A percentile compares a stretch with the other conserved stretches of the same genome.
Evolutionary conservation across 2,797 vertebrate genomes (phyloP).

Genomic region (Tenualosa thibaudeaui): DNA sequence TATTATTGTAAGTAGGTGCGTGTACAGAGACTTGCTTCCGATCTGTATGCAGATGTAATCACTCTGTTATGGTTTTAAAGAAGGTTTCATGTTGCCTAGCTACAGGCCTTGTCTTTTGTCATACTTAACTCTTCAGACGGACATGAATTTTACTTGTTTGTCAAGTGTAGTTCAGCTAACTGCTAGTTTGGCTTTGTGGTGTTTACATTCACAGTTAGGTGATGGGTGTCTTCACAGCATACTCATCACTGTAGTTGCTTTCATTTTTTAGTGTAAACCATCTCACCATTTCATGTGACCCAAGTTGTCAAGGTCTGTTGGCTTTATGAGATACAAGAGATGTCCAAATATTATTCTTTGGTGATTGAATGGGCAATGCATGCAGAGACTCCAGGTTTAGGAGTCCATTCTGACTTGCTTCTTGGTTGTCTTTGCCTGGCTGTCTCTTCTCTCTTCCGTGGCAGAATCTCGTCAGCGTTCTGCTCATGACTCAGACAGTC

Average conservation of each 20-base stretch:
- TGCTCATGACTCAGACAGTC: slow-evolving; percentile 40
- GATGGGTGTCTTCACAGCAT: neutral
- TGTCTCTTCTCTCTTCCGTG: neutral
- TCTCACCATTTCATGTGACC: neutral
- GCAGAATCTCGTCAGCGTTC: slow-evolving; percentile 26
- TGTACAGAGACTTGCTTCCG: neutral
- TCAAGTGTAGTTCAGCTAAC: neutral
- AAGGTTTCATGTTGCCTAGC: neutral
- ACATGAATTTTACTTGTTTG: neutral
- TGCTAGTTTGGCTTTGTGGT: neutral
- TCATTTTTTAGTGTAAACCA: neutral
- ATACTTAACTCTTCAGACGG: neutral
- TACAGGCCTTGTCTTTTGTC: neutral
- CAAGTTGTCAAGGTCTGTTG: neutral
- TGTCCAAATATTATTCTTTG: slow-evolving; percentile 3
- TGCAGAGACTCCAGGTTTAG: neutral
- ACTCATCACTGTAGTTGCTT: neutral
- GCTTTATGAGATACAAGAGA: neutral
- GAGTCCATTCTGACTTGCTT: neutral
- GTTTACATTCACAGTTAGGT: neutral
- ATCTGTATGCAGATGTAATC: neutral
- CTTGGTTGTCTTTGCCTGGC: neutral
- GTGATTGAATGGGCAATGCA: neutral
- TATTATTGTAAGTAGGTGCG: neutral
- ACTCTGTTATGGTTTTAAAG: neutral